Percentiles rank a stretch among this genome's conserved stretches.
These are phyloP conservation scores for Agrilus cyanescens DNA, from an alignment of 2,888 invertebrate genomes.

Conservation along the genomic window DNA sequence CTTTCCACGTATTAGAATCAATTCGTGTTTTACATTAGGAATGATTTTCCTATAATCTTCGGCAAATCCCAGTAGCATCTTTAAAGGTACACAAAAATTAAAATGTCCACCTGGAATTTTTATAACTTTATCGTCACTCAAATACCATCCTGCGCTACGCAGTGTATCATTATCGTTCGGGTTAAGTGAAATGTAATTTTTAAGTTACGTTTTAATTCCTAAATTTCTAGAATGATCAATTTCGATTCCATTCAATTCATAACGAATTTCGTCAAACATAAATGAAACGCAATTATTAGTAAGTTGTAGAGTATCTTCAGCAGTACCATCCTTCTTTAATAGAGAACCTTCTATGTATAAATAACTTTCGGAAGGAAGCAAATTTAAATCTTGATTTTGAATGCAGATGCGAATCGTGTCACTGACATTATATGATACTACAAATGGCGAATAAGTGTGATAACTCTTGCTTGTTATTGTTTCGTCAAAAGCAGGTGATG, in stretches of 20 bases:
- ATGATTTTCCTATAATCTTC: slow-evolving; percentile 4
- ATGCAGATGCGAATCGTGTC: neutral
- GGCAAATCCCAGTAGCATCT: slow-evolving; percentile 4
- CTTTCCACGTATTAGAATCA: neutral
- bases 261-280: slow-evolving; percentile 3
- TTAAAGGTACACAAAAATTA: slow-evolving; percentile 1
- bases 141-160: too few species aligned
- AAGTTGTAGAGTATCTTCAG: too few species aligned
- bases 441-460: slow-evolving; percentile 2
- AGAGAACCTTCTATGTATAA: too few species aligned
- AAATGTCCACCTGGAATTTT: too few species aligned
- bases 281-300: neutral
- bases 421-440: neutral
- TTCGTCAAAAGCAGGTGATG: neutral
- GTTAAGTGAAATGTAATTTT: neutral
- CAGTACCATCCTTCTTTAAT: too few species aligned
- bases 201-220: neutral
- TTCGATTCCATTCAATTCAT: slow-evolving; percentile 1
- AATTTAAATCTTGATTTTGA: neutral
- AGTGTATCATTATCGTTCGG: too few species aligned
- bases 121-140: too few species aligned
- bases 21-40: neutral
- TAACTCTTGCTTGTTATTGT: neutral
- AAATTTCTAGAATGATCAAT: neutral
- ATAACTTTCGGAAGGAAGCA: too few species aligned